Base-by-base conservation (phyloP, 1,140 invertebrate genomes). In the Lepidostoma basale region DNA sequence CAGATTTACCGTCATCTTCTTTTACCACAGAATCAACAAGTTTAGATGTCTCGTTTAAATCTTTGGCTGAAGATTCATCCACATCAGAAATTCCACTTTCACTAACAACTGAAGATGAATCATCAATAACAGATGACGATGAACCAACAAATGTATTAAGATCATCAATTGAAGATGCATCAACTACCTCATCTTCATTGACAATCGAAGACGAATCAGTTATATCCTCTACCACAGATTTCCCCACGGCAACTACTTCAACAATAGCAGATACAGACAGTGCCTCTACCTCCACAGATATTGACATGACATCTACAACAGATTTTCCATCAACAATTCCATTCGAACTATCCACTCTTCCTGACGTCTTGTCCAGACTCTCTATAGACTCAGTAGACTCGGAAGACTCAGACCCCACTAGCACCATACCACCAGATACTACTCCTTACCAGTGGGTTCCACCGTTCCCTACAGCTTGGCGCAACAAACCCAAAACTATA, bases 161-260 rank as follows among this genome's bases (percentile, higher is more conserved):
- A n/a, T 42, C 67, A 56, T 69, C 69, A 47, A 74, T 72, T 49
- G 63, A 67, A 42, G 56, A 69, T 44, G 66, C 39, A 62, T 22
- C 68, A 52, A 73, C 68, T n/a, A 73, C 69, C 60, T 75, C 76
- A 62, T 64, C 73, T 44, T n/a, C n/a, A n/a, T n/a, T n/a, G n/a
- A n/a, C n/a, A n/a, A n/a, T n/a, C n/a, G n/a, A n/a, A n/a, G n/a
- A n/a, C n/a, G 73, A 72, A 54, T 72, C 66, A 70, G 67, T 59
- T 47, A 64, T 74, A 12, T 36, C 26, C 14, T 72, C 72, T 60
- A 70, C 60, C 45, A 76, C 68, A 49, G 22, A 22, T 49, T 18
- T n/a, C 9, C 8, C 45, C 25, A 49, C 20, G 25, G 23, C 45
- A 49, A 8, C 45, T 69, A 69, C 63, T 62, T 74, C 67, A 64